Base-by-base conservation (phyloP, 2,888 invertebrate genomes). In the Macrophya annulata region DNA sequence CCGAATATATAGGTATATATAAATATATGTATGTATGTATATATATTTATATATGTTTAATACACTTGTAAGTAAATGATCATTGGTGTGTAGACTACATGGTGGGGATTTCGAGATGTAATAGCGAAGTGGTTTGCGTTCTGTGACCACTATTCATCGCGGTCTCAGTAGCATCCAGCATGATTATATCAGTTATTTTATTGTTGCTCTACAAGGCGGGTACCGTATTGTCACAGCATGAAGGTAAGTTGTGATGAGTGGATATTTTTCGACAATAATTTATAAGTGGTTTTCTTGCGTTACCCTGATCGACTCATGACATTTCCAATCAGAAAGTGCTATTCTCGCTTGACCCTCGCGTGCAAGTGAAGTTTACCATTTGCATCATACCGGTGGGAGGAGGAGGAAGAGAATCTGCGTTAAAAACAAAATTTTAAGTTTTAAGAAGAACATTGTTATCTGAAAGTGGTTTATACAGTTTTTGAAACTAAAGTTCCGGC, bases 201-300 rank as follows among this genome's bases (percentile, higher is more conserved):
- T 17, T 68, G 31, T 37, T 68, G 6, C 37, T 68, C 37, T 59
- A 12, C 43, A 62, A 15, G 31, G 43, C 62, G n/a, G 1, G 37
- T 10, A 21, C 12, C 81, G 43, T 43, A 9, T 59, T 40, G 21
- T n/a, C 59, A 59, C 10, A 17, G 55, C 31, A 62, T 9, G 62
- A 62, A 62, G 81, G 81, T 81, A 21, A 81, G 81, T 62, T 40
- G 6, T 45, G 37, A 40, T 71, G 37, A 1, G 17, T 17, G 40
- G n/a, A 71, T 15, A 37, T 37, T n/a, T 40, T 17, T 8, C 6
- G 45, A 21, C 25, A 21, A 12, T 12, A 31, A 25, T n/a, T 43
- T 74, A 74, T 45, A 8, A 8, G n/a, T 55, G 55, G n/a, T 55
- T 55, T 55, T 51, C 17, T 51, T 55, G 10, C 55, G 17, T 8